Conservation (phyloP, 1,140 invertebrate genomes). For the Leguminivora glycinivorella region DNA sequence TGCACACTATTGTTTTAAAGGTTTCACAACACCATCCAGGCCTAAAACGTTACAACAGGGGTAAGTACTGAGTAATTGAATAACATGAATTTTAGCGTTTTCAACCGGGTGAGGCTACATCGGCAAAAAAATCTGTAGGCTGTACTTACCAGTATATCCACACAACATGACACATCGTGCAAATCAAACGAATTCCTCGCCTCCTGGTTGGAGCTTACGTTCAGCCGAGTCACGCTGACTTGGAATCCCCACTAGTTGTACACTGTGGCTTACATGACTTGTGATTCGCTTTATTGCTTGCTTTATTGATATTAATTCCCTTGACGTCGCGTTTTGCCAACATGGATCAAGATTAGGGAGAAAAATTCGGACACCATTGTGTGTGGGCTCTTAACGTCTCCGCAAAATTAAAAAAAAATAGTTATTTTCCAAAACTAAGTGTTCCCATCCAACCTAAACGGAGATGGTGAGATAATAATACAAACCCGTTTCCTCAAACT, state of each 20-base stretch:
- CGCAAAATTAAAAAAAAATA: background rate
- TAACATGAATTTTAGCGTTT: no score
- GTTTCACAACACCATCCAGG: no score
- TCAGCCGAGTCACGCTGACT: constrained; percentile 18
- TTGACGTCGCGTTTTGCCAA: constrained; percentile 5
- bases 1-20: no score
- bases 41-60: no score
- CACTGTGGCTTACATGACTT: background rate
- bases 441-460: no score
- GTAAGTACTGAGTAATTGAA: no score
- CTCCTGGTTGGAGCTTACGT: constrained; percentile 3
- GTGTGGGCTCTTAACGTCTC: background rate
- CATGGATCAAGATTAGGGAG: background rate
- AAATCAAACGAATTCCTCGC: constrained; percentile 18
- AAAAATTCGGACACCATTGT: background rate
- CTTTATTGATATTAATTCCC: constrained; percentile 27
- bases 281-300: constrained; percentile 15
- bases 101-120: no score
- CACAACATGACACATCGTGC: constrained; percentile 11
- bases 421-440: no score
- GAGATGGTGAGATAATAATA: no score
- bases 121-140: no score
- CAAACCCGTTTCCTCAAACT: no score
- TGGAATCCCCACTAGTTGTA: constrained; percentile 1
- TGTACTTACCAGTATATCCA: background rate